Evolutionary conservation across 2,888 invertebrate species (phyloP), one percentile per base, ranked within the genome.

Genomic region (Synergus itoensis): DNA sequence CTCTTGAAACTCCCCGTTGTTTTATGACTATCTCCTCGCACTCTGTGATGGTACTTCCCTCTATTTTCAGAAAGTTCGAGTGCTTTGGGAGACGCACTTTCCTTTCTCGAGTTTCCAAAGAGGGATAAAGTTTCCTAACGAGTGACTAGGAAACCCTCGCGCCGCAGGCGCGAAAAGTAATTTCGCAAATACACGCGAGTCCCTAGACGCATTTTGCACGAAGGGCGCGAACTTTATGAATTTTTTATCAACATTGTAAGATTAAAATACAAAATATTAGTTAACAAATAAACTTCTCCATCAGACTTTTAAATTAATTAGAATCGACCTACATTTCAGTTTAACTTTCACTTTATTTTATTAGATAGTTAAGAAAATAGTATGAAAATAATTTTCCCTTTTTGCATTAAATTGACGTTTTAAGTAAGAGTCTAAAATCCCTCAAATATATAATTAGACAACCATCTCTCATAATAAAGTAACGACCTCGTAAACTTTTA

Each of bases 71-170:
- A 12, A 14, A 60, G 60, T 60, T 60, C 60, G 60, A 60, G 60
- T 60, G 21, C 60, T 60, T 60, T 28, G 60, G 21, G 5, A 60
- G 60, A 28, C 60, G 60, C 60, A 60, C 60, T 28, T 60, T 60
- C 60, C 60, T 60, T 60, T 21, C 60, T 60, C 60, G 12, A 60
- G 21, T 60, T 60, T 18, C 60, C 12, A 21, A 28, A 60, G 60
- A 28, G 75, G 57, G 16, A 75, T 75, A 75, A 75, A 75, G 75
- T 75, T 75, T 53, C 75, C 57, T 75, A 75, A 75, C 75, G 48
- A 75, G 75, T 40, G n/a, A 40, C 18, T 21, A 53, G 75, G 11
- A 75, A 57, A 75, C 57, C 14, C 57, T 53, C 5, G 75, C 57
- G 16, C 57, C 48, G 21, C 45, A 21, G 53, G 53, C 75, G 75